Percentiles rank a stretch among this genome's conserved stretches.
Evolutionary conservation across 2,113 vertebrate genomes (phyloP).

Genomic region (Pomatostomus ruficeps): DNA sequence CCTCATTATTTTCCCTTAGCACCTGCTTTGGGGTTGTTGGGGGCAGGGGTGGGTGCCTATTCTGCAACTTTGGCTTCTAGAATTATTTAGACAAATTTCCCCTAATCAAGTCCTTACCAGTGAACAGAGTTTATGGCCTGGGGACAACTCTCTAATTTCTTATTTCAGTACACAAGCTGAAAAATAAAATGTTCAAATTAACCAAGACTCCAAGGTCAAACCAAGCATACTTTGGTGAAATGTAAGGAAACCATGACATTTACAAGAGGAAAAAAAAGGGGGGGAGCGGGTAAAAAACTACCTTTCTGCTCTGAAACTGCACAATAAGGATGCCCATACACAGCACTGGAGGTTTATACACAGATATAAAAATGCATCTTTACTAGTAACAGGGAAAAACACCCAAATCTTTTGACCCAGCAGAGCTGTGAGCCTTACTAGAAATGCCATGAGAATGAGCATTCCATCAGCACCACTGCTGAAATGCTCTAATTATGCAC

Average conservation of each 20-base stretch:
- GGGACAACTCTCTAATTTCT: not conserved
- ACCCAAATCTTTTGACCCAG: not conserved
- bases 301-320: not conserved
- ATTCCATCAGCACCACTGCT: not conserved
- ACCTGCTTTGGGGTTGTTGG: not conserved
- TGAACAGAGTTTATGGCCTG: not conserved
- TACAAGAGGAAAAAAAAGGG: rapidly evolving
- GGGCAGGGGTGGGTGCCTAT: not conserved
- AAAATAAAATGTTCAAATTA: not conserved
- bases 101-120: not conserved
- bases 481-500: not conserved
- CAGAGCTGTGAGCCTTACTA: not conserved
- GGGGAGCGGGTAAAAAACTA: rapidly evolving
- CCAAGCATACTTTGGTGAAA: not conserved
- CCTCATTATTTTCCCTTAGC: not conserved
- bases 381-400: not conserved
- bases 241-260: not conserved
- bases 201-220: not conserved
- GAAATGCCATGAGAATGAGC: not conserved
- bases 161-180: not conserved
- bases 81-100: not conserved
- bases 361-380: not conserved
- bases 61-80: not conserved
- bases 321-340: not conserved
- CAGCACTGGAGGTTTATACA: not conserved